Base-by-base conservation (phyloP, 2,888 invertebrate genomes). In the Halictus quadricinctus region DNA sequence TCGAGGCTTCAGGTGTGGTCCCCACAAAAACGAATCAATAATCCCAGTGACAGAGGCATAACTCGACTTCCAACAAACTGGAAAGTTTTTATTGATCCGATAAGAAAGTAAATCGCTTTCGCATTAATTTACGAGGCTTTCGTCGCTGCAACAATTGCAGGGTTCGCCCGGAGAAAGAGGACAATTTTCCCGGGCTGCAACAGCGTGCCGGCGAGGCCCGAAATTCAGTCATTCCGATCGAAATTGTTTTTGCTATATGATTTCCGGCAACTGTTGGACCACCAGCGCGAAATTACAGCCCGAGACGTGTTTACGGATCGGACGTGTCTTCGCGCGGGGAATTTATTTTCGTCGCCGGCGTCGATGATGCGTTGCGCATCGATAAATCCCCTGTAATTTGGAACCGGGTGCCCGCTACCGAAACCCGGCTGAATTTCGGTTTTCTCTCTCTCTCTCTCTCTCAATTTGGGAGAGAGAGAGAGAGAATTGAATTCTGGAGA, bases 401-500 rank as follows among this genome's bases (percentile, higher is more conserved):
- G 36, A 29, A 6, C 54, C 58, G 10, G 60, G 36, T 60, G 66
- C 72, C 64, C 60, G 58, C 43, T 70, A 72, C 43, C 29, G 41
- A 41, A 82, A 84, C 91, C 91, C 91, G 91, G 89, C 89, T 79
- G 89, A 90, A 87, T 86, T 89, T 88, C 87, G 91, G 88, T 79
- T 91, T 21, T 92, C 91, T 89, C 89, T 12, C 58, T n/a, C 58
- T 92, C 91, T 89, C 89, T 12, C 58, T n/a, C 58, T 58, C 88
- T 64, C 92, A 93, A 92, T 92, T 90, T 90, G 89, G 89, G 91
- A 93, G 88, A 89, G 90, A 36, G 36, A 36, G 36, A 36, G 36
- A 36, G 88, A 90, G 92, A 94, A 94, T 93, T 93, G 93, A 94
- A 93, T 93, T 69, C 90, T 90, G 81, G 75, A 88, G 89, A 86